Percentiles rank a stretch among this genome's conserved stretches.
phyloP scores from a whole-genome alignment of 2,888 invertebrate genomes.

The Himalopsyche japonica region DNA sequence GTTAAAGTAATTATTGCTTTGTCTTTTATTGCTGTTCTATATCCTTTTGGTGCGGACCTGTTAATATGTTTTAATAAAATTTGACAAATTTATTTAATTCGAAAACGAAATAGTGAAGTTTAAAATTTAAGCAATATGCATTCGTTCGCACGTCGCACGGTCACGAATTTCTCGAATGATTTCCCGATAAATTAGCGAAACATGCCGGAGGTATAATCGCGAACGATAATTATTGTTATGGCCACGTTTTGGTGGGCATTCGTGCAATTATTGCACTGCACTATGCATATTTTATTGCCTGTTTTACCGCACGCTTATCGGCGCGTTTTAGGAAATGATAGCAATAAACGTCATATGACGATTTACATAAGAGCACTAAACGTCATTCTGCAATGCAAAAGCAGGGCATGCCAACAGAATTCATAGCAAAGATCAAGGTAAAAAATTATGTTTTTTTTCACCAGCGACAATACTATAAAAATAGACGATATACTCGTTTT shows the following conservation, averaged over 20 bases:
- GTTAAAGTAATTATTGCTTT: too few species aligned
- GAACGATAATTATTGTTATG: constrained; percentile 36
- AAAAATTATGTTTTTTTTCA: too few species aligned
- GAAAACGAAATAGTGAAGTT: background rate
- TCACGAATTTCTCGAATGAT: constrained; percentile 16
- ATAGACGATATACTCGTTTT: too few species aligned
- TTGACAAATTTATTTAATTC: background rate
- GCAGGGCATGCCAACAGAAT: background rate
- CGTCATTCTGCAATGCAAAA: background rate
- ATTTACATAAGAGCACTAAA: background rate
- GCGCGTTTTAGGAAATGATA: constrained; percentile 30
- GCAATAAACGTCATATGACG: constrained; percentile 1
- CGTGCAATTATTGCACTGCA: constrained; percentile 27
- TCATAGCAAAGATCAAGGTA: background rate
- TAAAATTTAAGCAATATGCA: background rate
- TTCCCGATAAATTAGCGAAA: constrained; percentile 35
- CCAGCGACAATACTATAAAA: too few species aligned
- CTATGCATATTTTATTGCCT: constrained; percentile 38
- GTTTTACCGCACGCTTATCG: constrained; percentile 36
- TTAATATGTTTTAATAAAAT: background rate
- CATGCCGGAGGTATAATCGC: constrained; percentile 21
- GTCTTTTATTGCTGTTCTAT: too few species aligned
- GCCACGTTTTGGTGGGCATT: constrained; percentile 26
- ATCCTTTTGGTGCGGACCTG: too few species aligned
- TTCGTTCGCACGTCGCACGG: background rate